phyloP scores from a whole-genome alignment of 64 coral and sea anemone species.

The Stylophora pistillata region DNA sequence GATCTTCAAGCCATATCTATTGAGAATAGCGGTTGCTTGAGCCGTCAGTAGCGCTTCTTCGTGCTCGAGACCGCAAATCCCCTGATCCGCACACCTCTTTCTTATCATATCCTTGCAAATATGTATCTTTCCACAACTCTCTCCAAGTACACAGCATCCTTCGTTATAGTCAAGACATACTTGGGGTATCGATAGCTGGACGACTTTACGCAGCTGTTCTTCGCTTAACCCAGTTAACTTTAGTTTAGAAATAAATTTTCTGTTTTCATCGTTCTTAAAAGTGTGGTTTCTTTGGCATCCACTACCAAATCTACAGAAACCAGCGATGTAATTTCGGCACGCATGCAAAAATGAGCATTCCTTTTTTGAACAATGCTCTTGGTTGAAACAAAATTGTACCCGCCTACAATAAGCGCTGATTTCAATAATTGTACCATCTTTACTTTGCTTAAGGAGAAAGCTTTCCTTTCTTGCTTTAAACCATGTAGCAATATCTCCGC shows the following conservation, averaged over 20 bases:
- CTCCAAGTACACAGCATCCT: not conserved
- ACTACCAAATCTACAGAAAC: constrained; percentile 26
- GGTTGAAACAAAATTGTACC: constrained; percentile 61
- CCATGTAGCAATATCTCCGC: constrained; percentile 47
- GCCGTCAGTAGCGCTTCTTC: not conserved
- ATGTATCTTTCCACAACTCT: constrained; percentile 22
- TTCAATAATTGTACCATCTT: constrained; percentile 46
- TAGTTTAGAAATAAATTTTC: constrained; percentile 3
- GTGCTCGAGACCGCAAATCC: not conserved
- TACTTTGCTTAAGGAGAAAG: constrained; percentile 59
- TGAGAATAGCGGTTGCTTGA: not conserved
- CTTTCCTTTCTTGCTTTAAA: constrained; percentile 38
- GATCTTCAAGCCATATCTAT: constrained; percentile 11
- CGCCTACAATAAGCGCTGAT: constrained; percentile 25
- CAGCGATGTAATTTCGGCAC: constrained; percentile 56
- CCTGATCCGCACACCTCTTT: not conserved
- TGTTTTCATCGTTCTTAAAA: constrained; percentile 53
- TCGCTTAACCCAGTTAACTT: constrained; percentile 15
- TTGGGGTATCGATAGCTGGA: constrained; percentile 58
- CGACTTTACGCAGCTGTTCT: constrained; percentile 30
- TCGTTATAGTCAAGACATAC: constrained; percentile 72
- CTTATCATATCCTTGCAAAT: constrained; percentile 49
- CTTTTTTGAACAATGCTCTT: not conserved
- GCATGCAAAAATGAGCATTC: constrained; percentile 70
- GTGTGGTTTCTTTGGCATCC: constrained; percentile 56